These are phyloP conservation scores for Tribolium castaneum DNA, from an alignment of 1,140 invertebrate genomes.

Conservation along the genomic window DNA sequence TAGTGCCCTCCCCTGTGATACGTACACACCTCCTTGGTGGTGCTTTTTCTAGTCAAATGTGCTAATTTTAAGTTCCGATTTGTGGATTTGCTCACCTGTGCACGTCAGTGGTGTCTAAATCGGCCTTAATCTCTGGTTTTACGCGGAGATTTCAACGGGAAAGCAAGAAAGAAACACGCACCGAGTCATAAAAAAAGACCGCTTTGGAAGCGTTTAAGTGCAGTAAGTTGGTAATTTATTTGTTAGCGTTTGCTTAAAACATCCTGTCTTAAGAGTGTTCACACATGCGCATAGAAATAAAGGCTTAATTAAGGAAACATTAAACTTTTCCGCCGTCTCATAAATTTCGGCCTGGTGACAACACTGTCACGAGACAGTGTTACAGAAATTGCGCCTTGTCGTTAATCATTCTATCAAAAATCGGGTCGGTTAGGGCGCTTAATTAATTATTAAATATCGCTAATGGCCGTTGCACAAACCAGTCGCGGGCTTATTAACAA, in stretches of 20 bases:
- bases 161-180: conserved; percentile 14
- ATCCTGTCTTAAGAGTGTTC: conserved; percentile 5
- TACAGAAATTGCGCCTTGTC: not conserved
- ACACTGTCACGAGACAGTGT: conserved; percentile 10
- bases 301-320: conserved; percentile 32
- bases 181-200: not conserved
- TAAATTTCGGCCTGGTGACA: conserved; percentile 21
- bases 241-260: conserved; percentile 8
- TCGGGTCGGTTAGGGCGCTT: too few relatives aligned
- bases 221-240: conserved; percentile 31
- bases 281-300: conserved; percentile 11
- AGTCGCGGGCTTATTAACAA: conserved; percentile 9
- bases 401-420: not conserved
- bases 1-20: not conserved
- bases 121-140: conserved; percentile 24
- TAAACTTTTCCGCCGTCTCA: conserved; percentile 26
- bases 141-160: conserved; percentile 21
- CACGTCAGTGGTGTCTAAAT: not conserved
- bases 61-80: conserved; percentile 2
- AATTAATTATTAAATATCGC: not conserved
- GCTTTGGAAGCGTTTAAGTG: conserved; percentile 1
- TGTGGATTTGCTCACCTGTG: not conserved
- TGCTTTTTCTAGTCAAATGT: conserved; percentile 16
- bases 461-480: conserved; percentile 1
- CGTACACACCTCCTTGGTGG: not conserved